These are phyloP conservation scores for Ptilorrhoa leucosticta DNA, from an alignment of 2,113 vertebrate genomes.

Conservation along the genomic window DNA sequence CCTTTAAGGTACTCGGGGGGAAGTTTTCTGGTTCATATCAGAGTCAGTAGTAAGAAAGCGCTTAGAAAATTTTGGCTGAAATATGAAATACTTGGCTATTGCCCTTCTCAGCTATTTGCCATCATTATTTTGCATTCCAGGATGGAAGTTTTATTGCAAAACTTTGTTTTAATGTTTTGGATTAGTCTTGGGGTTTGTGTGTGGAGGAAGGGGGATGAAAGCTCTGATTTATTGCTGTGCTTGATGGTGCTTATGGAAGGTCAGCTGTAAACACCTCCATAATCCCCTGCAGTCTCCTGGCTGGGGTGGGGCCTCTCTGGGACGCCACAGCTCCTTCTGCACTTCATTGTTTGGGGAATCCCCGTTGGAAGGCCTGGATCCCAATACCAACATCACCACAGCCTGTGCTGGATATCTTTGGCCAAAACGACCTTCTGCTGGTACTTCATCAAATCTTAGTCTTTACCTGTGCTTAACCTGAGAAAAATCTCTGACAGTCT, in stretches of 20 bases:
- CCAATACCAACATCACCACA: accelerated
- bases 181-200: neutral
- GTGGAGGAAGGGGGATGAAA: neutral
- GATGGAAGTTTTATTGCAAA: neutral
- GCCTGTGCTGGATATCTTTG: neutral
- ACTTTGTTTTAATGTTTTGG: neutral
- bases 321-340: neutral
- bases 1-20: neutral
- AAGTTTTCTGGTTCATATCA: neutral
- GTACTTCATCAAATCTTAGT: neutral
- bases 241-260: neutral
- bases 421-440: neutral
- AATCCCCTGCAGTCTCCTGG: neutral
- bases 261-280: neutral
- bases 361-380: neutral
- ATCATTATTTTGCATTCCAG: neutral
- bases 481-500: neutral
- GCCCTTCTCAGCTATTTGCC: neutral
- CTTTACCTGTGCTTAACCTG: neutral
- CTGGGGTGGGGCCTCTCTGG: neutral
- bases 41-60: neutral
- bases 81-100: neutral
- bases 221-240: neutral
- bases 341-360: neutral
- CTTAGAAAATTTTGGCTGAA: neutral